Conservation (phyloP, 2,113 vertebrate genomes). For the Girardinichthys multiradiatus region DNA sequence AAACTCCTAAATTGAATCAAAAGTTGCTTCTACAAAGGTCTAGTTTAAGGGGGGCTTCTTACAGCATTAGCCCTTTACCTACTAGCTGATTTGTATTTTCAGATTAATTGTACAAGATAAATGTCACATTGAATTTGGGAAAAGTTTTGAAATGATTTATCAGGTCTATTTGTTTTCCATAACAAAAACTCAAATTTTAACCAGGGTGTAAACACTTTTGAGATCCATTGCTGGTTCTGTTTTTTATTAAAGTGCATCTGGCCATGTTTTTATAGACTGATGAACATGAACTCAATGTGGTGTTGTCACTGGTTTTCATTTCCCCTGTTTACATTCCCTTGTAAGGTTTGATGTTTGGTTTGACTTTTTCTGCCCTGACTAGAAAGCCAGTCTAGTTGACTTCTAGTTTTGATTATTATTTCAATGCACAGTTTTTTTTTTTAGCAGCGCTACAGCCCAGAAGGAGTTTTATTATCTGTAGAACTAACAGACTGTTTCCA, state of each 20-base stretch:
- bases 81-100: background rate
- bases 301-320: too few species aligned
- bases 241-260: too few species aligned
- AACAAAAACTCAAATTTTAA: too few species aligned
- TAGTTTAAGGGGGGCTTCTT: background rate
- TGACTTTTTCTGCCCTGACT: background rate
- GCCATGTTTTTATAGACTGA: too few species aligned
- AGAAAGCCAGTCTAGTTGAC: background rate
- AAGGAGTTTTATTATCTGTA: background rate
- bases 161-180: too few species aligned
- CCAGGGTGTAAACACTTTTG: background rate
- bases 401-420: background rate
- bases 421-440: background rate
- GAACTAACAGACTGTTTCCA: slow-evolving; percentile 7
- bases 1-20: too few species aligned
- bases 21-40: background rate
- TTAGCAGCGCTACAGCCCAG: background rate
- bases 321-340: too few species aligned
- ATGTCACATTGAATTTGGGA: too few species aligned
- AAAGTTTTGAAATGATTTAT: too few species aligned
- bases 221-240: background rate
- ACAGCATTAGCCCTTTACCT: too few species aligned
- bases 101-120: background rate
- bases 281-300: too few species aligned
- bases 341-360: background rate